These are phyloP conservation scores for Ambastaia sidthimunki DNA, from an alignment of 2,797 vertebrate genomes.

Conservation along the genomic window DNA sequence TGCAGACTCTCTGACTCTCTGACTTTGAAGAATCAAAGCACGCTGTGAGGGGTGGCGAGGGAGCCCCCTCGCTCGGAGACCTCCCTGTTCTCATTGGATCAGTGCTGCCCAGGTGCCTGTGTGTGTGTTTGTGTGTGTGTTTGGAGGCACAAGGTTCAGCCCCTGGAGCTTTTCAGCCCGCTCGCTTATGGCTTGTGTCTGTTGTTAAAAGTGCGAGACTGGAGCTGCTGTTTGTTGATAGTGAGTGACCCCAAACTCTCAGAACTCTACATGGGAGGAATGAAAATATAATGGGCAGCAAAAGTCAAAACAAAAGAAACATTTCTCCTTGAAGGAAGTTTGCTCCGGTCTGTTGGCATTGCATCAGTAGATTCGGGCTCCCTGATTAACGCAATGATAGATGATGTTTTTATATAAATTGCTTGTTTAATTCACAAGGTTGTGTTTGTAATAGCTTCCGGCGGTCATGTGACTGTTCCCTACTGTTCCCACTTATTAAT, in stretches of 20 bases:
- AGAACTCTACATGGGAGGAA: constrained; percentile 26
- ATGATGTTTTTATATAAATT: constrained; percentile 77
- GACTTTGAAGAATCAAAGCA: constrained; percentile 72
- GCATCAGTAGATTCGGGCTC: constrained; percentile 2
- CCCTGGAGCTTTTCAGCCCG: constrained; percentile 40
- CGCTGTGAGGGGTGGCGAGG: constrained; percentile 50
- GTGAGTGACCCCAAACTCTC: constrained; percentile 23
- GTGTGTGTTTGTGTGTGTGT: constrained; percentile 49
- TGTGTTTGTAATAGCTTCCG: constrained; percentile 71
- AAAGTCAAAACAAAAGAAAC: constrained; percentile 33
- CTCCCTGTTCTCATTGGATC: constrained; percentile 53
- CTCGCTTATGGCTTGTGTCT: constrained; percentile 28
- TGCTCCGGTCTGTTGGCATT: constrained; percentile 17
- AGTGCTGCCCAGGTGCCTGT: constrained; percentile 35
- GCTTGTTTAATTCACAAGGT: constrained; percentile 80
- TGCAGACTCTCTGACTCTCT: constrained; percentile 66
- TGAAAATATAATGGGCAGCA: constrained; percentile 28
- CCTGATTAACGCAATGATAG: constrained; percentile 58
- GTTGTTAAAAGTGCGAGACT: constrained; percentile 41
- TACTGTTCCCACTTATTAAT: constrained; percentile 49
- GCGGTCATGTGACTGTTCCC: constrained; percentile 54
- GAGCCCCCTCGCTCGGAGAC: constrained; percentile 44
- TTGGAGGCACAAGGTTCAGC: constrained; percentile 34
- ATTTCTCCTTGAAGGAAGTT: constrained; percentile 20
- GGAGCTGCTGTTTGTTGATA: constrained; percentile 30